Base-by-base conservation (phyloP, 2,113 vertebrate genomes). In the Amblyopsis rosae region DNA sequence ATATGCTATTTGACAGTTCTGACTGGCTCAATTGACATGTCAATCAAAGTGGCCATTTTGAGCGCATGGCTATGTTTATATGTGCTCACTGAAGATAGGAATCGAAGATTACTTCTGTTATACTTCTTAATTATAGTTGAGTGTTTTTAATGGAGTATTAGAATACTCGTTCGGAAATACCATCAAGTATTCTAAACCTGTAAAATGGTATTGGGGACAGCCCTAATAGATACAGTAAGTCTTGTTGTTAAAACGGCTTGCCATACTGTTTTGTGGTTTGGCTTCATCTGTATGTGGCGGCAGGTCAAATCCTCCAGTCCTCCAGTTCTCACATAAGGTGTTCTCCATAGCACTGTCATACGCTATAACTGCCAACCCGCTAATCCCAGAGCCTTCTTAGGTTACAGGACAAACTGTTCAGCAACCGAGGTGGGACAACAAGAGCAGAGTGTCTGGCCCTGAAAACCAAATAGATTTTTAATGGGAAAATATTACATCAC, bases 391-490 rank as follows among this genome's bases (percentile, higher is more conserved):
- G 53, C 56, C 67, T 77, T 67, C 63, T 10, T 59, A 26, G 68
- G 82, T 82, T 60, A 75, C 71, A 12, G 6, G 26, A 49, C 56
- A 75, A 75, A 82, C 81, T 84, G 79, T 69, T 71, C 73, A 76
- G 67, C 75, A 76, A 72, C 0, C 3, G 65, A 70, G 69, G 59
- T 69, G 63, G 72, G 67, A 81, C 75, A 81, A 85, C 85, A 62
- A 75, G 77, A 73, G 73, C 76, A 79, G 82, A 86, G 84, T 64
- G 60, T 79, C 47, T 58, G 54, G 72, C 76, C 77, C 69, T 76
- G 77, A 70, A 75, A 73, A 85, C n/a, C n/a, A n/a, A n/a, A n/a
- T 86, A 69, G 84, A 85, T 86, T 82, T 81, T 80, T 59, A 54
- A 48, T 78, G 67, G 33, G 73, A 65, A 80, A n/a, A n/a, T n/a